Percentiles rank a stretch among this genome's conserved stretches.
phyloP scores from a whole-genome alignment of 2,113 vertebrate genomes.

The Numenius arquata region DNA sequence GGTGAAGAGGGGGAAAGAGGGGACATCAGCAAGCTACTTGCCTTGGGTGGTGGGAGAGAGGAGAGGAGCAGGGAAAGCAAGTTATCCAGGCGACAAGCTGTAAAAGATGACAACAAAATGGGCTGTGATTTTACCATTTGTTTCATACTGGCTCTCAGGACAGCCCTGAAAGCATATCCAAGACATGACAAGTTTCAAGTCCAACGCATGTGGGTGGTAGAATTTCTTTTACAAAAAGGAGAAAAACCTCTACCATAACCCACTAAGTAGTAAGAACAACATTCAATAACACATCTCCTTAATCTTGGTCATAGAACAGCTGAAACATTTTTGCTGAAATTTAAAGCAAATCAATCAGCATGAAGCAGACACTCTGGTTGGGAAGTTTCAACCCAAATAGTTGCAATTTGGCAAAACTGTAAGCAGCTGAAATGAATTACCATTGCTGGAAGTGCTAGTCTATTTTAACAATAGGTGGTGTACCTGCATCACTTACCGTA shows the following conservation, averaged over 20 bases:
- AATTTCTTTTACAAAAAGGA: background rate
- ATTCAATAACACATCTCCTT: background rate
- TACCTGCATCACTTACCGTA: background rate
- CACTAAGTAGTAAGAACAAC: background rate
- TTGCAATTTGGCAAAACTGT: background rate
- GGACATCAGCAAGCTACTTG: background rate
- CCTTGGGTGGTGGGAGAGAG: background rate
- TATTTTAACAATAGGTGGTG: slow-evolving; percentile 4
- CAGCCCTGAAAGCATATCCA: background rate
- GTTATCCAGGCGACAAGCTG: background rate
- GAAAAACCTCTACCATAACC: background rate
- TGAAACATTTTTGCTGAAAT: background rate
- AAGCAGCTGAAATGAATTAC: background rate
- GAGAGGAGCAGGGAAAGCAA: background rate
- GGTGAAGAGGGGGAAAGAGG: background rate
- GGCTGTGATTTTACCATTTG: background rate
- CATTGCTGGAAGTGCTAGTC: background rate
- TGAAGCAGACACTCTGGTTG: background rate
- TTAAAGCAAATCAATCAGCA: background rate
- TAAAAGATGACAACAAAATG: background rate
- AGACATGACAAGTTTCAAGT: background rate
- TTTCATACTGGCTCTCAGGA: background rate
- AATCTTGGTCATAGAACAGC: background rate
- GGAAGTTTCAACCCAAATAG: background rate
- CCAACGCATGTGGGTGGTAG: background rate